These are phyloP conservation scores for Oncopeltus fasciatus DNA, from an alignment of 1,140 invertebrate genomes.

Conservation along the genomic window DNA sequence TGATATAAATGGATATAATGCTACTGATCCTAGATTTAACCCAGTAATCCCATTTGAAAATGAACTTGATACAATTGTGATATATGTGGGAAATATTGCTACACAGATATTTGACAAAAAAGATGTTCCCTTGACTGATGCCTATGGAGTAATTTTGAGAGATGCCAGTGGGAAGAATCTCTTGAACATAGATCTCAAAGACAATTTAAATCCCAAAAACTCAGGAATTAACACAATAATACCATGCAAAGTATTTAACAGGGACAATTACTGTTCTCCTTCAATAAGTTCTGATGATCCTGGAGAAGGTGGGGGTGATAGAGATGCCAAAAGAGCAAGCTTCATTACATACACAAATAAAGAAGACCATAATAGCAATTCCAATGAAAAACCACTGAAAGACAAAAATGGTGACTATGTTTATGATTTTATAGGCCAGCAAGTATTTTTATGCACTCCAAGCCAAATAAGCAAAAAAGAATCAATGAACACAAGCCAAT, in stretches of 20 bases:
- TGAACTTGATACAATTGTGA: not conserved
- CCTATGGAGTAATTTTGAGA: slow-evolving; percentile 1
- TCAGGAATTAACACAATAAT: too few relatives aligned
- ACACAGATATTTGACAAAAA: not conserved
- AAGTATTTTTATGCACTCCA: not conserved
- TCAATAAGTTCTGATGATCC: not conserved
- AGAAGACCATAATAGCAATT: not conserved
- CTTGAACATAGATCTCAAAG: not conserved
- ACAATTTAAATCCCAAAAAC: too few relatives aligned
- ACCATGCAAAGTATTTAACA: too few relatives aligned
- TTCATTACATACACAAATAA: not conserved
- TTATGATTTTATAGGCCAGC: not conserved
- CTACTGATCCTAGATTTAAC: not conserved
- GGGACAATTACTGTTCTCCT: not conserved
- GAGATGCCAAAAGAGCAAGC: not conserved
- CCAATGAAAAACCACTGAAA: not conserved
- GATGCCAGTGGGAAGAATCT: not conserved
- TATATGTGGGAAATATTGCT: not conserved
- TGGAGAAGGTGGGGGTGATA: not conserved
- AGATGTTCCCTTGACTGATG: not conserved
- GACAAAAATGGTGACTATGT: not conserved
- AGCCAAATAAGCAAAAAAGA: not conserved
- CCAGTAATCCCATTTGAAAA: not conserved
- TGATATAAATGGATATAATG: not conserved
- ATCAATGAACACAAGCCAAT: not conserved